Evolutionary conservation across 2,113 vertebrate genomes (phyloP).

Genomic region (Sciurus niger): DNA sequence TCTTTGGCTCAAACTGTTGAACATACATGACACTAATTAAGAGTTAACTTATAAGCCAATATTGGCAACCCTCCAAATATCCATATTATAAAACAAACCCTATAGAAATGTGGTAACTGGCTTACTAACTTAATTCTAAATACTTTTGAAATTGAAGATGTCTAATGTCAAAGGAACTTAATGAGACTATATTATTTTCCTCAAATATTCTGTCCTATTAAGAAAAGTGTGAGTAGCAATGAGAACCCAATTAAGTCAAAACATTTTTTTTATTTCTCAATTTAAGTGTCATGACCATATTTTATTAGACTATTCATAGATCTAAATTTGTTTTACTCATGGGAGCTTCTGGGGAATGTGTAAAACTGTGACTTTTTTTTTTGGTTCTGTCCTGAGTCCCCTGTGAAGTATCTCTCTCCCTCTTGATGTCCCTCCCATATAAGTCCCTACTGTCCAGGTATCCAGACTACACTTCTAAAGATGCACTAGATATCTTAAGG

Average conservation of each 20-base stretch:
- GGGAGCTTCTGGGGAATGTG: background rate
- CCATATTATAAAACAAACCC: background rate
- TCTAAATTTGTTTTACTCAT: background rate
- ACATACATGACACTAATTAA: background rate
- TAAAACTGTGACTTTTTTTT: background rate
- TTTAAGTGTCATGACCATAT: conserved; percentile 21
- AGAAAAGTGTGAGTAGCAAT: conserved; percentile 16
- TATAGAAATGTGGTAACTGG: background rate
- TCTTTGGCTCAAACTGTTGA: background rate
- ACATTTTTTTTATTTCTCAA: conserved; percentile 21
- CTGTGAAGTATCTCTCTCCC: background rate
- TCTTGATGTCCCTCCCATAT: background rate
- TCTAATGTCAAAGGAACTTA: conserved; percentile 53
- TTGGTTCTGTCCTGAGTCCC: background rate
- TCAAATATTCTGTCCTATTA: conserved; percentile 60
- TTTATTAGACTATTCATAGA: conserved; percentile 45
- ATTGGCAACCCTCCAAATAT: background rate
- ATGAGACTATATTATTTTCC: conserved; percentile 40
- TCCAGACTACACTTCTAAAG: background rate
- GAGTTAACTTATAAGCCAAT: conserved; percentile 35
- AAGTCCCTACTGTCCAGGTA: background rate
- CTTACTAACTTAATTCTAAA: conserved; percentile 5
- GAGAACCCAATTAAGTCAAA: conserved; percentile 59
- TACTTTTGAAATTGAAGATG: conserved; percentile 47
- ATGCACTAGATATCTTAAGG: too few species aligned